Percentiles rank a stretch among this genome's conserved stretches.
Conservation (phyloP, 1,140 invertebrate species). For the Saxidomus purpurata region DNA sequence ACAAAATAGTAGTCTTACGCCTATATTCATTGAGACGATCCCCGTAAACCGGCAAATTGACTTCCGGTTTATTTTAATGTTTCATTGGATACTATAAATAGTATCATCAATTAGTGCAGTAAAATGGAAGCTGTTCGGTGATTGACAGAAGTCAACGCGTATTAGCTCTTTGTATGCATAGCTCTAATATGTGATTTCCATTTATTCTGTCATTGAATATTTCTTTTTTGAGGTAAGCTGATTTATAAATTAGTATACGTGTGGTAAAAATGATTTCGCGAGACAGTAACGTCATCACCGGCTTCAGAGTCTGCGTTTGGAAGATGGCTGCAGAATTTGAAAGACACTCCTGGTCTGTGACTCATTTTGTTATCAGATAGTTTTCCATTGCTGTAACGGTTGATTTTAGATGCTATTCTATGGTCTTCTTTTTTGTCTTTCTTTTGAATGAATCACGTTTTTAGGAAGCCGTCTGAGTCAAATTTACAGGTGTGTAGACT, state of each 20-base stretch:
- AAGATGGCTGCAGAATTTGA: constrained; percentile 42
- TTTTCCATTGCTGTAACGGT: too few relatives aligned
- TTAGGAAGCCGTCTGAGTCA: not conserved
- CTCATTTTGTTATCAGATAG: constrained; percentile 19
- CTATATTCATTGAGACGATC: constrained; percentile 23
- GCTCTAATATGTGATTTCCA: constrained; percentile 19
- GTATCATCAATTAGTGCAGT: constrained; percentile 59
- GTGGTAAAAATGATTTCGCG: not conserved
- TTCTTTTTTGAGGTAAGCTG: not conserved
- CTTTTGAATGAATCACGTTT: not conserved
- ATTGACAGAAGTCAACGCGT: constrained; percentile 51
- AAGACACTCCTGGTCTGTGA: constrained; percentile 36
- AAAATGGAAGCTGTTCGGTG: constrained; percentile 51
- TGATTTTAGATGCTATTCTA: too few relatives aligned
- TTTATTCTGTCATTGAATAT: not conserved
- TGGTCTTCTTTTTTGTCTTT: not conserved
- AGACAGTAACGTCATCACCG: not conserved
- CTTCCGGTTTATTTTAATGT: constrained; percentile 34
- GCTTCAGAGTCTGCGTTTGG: constrained; percentile 27
- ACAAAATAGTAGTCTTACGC: not conserved
- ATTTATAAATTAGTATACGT: not conserved
- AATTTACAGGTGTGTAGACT: constrained; percentile 17
- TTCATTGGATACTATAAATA: constrained; percentile 56
- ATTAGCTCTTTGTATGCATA: not conserved
- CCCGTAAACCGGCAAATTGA: not conserved